Evolutionary conservation across 1,140 invertebrate species (phyloP), one percentile per base, ranked within the genome.

Genomic region (Octopus bimaculoides): DNA sequence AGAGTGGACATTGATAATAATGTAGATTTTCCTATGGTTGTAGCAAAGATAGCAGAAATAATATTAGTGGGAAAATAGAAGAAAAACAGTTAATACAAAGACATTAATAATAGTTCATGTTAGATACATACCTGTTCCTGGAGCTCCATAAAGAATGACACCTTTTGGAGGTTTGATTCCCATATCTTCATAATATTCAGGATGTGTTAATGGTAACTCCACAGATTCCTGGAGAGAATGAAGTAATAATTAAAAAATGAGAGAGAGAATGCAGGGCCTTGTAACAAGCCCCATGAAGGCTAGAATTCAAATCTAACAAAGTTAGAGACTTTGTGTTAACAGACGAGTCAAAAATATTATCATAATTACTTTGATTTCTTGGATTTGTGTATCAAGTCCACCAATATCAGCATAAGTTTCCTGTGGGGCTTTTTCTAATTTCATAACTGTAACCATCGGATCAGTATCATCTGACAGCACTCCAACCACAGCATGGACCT

Each of bases 401-500:
- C 98, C 98, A 90, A 99, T 99, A 91, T 99, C 98, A 20, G 98
- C 98, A 90, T 99, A 99, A 0, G 98, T 99, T 91, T 99, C 98
- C 91, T 99, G 97, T 12, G 98, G 98, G 52, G 98, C 98, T 89
- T 99, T 99, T 88, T 99, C 98, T 61, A 99, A 89, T 90, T 99
- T 99, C 98, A 99, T 99, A 0, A 99, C 98, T 54, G 97, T 99
- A 3, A 99, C 98, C 98, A 99, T 99, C 17, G 98, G 98, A 92
- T 99, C 98, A n/a, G 97, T 99, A 88, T 99, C 98, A 92, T 99
- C 98, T 61, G 96, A 95, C 52, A 99, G 90, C 0, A 99, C 98
- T 83, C 98, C 98, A 73, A 99, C 97, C 66, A 99, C 98, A 81
- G 98, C 97, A 92, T 99, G 98, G 8, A 94, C 93, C 92, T 92